These are phyloP conservation scores for Botrylloides violaceus DNA, from an alignment of 23 tunicate species.

Conservation along the genomic window DNA sequence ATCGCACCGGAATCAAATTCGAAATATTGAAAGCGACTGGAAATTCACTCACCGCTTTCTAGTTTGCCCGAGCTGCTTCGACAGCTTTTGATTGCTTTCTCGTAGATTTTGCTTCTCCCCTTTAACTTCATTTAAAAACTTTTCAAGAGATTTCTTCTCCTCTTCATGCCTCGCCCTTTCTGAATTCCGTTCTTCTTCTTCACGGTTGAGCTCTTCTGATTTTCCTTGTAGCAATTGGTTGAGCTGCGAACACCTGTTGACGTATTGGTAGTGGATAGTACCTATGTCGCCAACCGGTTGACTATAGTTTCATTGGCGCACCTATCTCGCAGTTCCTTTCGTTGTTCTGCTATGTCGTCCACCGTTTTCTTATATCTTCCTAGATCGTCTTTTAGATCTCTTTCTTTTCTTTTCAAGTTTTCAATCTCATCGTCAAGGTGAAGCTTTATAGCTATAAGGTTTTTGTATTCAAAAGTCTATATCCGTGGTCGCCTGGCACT, in stretches of 20 bases:
- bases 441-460: slow-evolving; percentile 7
- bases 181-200: slow-evolving; percentile 17
- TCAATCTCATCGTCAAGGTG: slow-evolving; percentile 21
- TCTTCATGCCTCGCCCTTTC: slow-evolving; percentile 20
- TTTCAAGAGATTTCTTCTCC: slow-evolving; percentile 16
- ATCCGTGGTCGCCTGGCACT: too few relatives aligned
- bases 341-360: slow-evolving; percentile 15
- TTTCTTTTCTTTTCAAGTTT: not conserved
- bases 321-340: slow-evolving; percentile 10
- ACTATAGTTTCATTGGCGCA: too few relatives aligned
- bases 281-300: not conserved
- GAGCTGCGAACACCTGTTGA: slow-evolving; percentile 30
- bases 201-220: slow-evolving; percentile 1
- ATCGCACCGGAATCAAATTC: too few relatives aligned
- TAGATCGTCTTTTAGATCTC: slow-evolving; percentile 4
- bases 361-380: slow-evolving; percentile 11
- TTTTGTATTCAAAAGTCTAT: too few relatives aligned
- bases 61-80: slow-evolving; percentile 40
- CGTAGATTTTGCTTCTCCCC: slow-evolving; percentile 32
- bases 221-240: slow-evolving; percentile 30
- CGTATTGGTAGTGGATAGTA: not conserved
- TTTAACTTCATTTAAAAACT: slow-evolving; percentile 17
- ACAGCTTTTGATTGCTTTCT: slow-evolving; percentile 32
- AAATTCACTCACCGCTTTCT: slow-evolving; percentile 46
- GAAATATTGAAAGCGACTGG: too few relatives aligned